phyloP scores from a whole-genome alignment of 2,888 invertebrate genomes.

The Leptinotarsa haldemani region DNA sequence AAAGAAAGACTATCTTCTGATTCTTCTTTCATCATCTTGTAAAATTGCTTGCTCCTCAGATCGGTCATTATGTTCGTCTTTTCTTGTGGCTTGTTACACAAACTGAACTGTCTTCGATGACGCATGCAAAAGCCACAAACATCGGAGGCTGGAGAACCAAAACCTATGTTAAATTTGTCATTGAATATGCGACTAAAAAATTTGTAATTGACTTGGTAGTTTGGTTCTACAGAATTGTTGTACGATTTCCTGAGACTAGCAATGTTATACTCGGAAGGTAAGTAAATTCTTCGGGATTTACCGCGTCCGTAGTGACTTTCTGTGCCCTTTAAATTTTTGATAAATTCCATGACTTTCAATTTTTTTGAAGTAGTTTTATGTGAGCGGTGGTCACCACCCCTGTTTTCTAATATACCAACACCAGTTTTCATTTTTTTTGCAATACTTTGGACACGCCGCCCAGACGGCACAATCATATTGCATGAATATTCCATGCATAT shows the following conservation, averaged over 20 bases:
- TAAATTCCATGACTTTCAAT: not conserved
- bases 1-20: not conserved
- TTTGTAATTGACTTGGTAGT: not conserved
- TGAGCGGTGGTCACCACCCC: not conserved
- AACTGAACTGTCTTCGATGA: not conserved
- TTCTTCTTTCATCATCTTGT: slow-evolving; percentile 2
- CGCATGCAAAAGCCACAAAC: not conserved
- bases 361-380: slow-evolving; percentile 10
- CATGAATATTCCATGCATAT: too few relatives aligned
- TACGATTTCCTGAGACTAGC: slow-evolving; percentile 7
- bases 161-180: not conserved
- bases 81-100: not conserved
- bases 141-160: slow-evolving; percentile 8
- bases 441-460: not conserved
- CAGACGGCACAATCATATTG: too few relatives aligned
- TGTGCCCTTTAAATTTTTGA: slow-evolving; percentile 15
- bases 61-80: not conserved
- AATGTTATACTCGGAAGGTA: not conserved
- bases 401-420: slow-evolving; percentile 8
- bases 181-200: not conserved
- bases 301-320: slow-evolving; percentile 9
- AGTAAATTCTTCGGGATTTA: slow-evolving; percentile 17
- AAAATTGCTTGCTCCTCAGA: not conserved
- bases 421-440: slow-evolving; percentile 1
- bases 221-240: not conserved